Base-by-base conservation (phyloP, 2,797 vertebrate genomes). In the Scarus forsteni region DNA sequence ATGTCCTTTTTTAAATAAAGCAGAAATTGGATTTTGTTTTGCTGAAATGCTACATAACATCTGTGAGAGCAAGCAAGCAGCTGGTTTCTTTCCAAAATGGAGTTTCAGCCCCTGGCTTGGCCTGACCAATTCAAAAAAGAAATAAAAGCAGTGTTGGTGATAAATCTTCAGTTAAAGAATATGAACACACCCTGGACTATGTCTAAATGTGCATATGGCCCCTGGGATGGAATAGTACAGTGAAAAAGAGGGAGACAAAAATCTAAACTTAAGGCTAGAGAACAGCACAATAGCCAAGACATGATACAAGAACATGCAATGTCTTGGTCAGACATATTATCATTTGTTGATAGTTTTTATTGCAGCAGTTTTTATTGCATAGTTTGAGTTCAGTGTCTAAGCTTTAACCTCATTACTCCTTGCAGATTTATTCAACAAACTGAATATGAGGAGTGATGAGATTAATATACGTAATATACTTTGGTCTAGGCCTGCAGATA, bases 121-220 rank as follows among this genome's bases (percentile, higher is more conserved):
- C 62, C 19, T 45, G n/a, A 27, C 67, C 57, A 79, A 72, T 77
- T 60, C 76, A 80, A 67, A 62, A 81, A 84, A 60, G 36, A 51
- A 40, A 10, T 53, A 27, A 61, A 70, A 34, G 10, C 49, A 56
- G 34, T 13, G 12, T 56, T 48, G 13, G 12, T 18, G 18, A 34
- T n/a, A 7, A 27, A 11, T 68, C 58, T 66, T 54, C 65, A 61
- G 12, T 42, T 18, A 57, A 53, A 74, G 49, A 67, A 51, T 50
- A 39, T 16, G 14, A 49, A 9, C 15, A 6, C 8, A 14, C 50
- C 54, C 15, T 54, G 5, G 38, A 35, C 34, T 40, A 8, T 18
- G 48, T 12, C 45, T 10, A 48, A 15, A 72, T 60, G 57, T 35
- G 39, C 39, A 18, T 0, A 15, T 18, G 43, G 46, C 7, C 57